Evolutionary conservation across 2,888 invertebrate species (phyloP), one percentile per base, ranked within the genome.

Genomic region (Acholoe squamosa): DNA sequence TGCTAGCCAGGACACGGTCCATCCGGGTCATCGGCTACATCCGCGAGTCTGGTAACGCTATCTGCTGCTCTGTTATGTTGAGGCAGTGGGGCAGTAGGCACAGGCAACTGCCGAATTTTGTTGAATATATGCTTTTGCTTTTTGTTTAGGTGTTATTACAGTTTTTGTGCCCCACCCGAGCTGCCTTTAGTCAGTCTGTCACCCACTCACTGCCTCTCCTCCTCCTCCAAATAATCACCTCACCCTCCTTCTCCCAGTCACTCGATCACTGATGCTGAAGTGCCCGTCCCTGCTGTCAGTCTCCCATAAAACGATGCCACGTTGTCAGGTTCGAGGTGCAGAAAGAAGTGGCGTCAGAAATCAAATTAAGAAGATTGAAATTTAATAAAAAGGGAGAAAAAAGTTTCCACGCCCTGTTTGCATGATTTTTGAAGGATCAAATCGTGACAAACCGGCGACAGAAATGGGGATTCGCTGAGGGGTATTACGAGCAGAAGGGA

Each of bases 361-460:
- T 80, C 80, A 80, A 80, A 80, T 80, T 80, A 80, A 80, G 80
- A 80, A 33, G 80, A 80, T 80, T 80, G 80, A 80, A 80, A 80
- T 80, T 43, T 80, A 34, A 80, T 33, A 80, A 80, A 43, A 80
- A 80, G 3, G 34, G 0, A 1, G 1, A 3, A 80, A 80, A 80
- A 76, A 34, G 34, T 0, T 16, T 80, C 43, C 80, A 0, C 33
- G 80, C 5, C 14, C 25, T 34, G 80, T 80, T 80, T 80, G 80
- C 80, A 22, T 19, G 80, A 80, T 33, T 43, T 34, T 43, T 34
- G 43, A n/a, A 43, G 80, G 80, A 80, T 80, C 33, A 80, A 80
- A 80, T 80, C 80, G 80, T 80, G 80, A 80, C 80, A 80, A 80
- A 33, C 33, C n/a, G 5, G 19, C 43, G 80, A 80, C 80, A 33